Evolutionary conservation across 2,888 invertebrate species (phyloP).

Genomic region (Torymus texanus): DNA sequence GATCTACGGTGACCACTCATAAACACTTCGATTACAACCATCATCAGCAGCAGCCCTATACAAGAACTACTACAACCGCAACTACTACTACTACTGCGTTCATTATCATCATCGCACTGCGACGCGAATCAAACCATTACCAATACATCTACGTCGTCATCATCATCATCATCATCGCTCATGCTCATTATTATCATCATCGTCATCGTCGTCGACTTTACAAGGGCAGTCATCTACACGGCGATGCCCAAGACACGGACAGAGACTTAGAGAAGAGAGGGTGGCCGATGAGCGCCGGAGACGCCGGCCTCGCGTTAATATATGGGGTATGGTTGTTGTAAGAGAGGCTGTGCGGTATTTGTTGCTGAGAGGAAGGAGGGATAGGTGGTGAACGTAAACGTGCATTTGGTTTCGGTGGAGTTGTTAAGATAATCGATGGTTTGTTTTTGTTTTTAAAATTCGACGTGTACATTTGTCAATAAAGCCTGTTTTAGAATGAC

Average conservation of each 20-base stretch:
- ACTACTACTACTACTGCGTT: neutral
- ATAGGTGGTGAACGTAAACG: too few species aligned
- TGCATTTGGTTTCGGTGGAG: too few species aligned
- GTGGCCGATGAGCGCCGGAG: neutral
- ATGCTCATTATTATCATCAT: slow-evolving; percentile 4
- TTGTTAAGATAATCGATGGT: too few species aligned
- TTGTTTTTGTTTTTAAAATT: too few species aligned
- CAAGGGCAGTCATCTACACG: neutral
- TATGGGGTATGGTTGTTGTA: too few species aligned
- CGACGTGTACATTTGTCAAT: too few species aligned
- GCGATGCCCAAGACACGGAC: slow-evolving; percentile 23
- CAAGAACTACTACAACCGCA: too few species aligned
- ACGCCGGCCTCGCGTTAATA: neutral
- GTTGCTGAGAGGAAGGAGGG: too few species aligned
- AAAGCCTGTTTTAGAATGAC: too few species aligned
- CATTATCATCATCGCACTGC: slow-evolving; percentile 15
- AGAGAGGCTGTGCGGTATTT: too few species aligned
- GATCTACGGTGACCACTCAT: slow-evolving; percentile 63
- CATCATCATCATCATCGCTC: slow-evolving; percentile 14
- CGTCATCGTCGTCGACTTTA: neutral
- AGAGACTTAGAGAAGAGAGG: slow-evolving; percentile 38
- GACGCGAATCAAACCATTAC: too few species aligned
- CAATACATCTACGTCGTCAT: neutral
- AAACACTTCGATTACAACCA: slow-evolving; percentile 20
- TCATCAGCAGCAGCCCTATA: neutral